These are phyloP conservation scores for Drosophila longiperda DNA, from an alignment of 2,888 invertebrate species.

Conservation along the genomic window DNA sequence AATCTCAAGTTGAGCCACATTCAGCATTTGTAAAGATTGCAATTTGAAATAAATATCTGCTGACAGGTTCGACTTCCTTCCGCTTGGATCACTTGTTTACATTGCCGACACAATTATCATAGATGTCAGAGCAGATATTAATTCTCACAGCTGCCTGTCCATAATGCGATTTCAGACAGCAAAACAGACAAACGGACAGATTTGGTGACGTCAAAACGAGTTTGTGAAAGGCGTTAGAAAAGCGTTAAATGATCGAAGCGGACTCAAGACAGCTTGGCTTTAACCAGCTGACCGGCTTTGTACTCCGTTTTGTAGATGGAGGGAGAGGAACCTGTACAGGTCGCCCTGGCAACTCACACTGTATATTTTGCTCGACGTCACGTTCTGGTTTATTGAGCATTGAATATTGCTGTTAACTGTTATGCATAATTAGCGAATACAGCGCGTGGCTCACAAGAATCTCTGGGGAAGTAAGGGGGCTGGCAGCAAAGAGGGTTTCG, in stretches of 20 bases:
- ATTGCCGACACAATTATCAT: background rate
- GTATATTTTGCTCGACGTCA: constrained; percentile 21
- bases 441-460: constrained; percentile 19
- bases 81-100: background rate
- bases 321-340: constrained; percentile 31
- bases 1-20: background rate
- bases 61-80: background rate
- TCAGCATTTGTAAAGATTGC: background rate
- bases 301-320: constrained; percentile 1
- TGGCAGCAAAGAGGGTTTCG: background rate
- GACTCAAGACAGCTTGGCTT: constrained; percentile 1
- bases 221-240: constrained; percentile 46
- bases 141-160: constrained; percentile 24
- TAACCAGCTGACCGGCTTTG: constrained; percentile 21
- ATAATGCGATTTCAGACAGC: background rate
- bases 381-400: constrained; percentile 49
- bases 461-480: background rate
- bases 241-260: constrained; percentile 32
- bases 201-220: constrained; percentile 30
- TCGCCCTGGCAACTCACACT: constrained; percentile 32
- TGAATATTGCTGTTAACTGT: constrained; percentile 39
- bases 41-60: background rate
- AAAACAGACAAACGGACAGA: background rate
- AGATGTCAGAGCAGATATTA: constrained; percentile 4
- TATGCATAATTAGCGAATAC: constrained; percentile 28